phyloP scores from a whole-genome alignment of 2,797 vertebrate genomes.

The Siniperca scherzeri region DNA sequence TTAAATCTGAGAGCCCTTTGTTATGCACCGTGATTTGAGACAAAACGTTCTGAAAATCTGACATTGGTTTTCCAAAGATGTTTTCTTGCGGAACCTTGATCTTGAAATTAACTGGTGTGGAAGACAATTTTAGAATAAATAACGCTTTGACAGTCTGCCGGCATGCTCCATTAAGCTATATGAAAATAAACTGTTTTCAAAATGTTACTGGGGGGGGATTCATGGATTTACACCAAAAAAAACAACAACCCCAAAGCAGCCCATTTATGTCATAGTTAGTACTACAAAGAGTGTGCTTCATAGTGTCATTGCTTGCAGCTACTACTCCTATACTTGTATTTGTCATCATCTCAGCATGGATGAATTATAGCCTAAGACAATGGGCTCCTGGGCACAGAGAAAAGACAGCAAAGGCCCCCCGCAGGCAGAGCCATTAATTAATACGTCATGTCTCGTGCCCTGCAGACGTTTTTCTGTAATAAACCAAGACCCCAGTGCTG shows the following conservation, averaged over 20 bases:
- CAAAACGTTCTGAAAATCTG: not conserved
- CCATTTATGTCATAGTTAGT: not conserved
- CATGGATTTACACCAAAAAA: not conserved
- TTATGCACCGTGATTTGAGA: not conserved
- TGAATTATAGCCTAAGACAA: not conserved
- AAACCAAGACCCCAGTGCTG: not conserved
- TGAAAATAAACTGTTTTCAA: not conserved
- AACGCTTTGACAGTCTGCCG: not conserved
- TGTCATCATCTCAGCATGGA: not conserved
- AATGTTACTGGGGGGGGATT: not conserved
- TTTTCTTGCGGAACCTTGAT: constrained; percentile 1
- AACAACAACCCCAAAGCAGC: not conserved
- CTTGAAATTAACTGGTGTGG: not conserved
- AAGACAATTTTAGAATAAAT: not conserved
- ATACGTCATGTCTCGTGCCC: too few species aligned
- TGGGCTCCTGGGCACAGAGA: not conserved
- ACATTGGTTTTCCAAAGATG: not conserved
- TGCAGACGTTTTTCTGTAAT: not conserved
- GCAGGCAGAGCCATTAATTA: not conserved
- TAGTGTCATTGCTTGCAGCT: not conserved
- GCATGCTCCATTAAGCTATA: not conserved
- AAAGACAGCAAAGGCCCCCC: not conserved
- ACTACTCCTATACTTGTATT: not conserved
- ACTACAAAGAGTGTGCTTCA: not conserved
- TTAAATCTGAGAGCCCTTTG: not conserved